Conservation (phyloP, 1,140 invertebrate genomes). For the Bombyx mandarina region DNA sequence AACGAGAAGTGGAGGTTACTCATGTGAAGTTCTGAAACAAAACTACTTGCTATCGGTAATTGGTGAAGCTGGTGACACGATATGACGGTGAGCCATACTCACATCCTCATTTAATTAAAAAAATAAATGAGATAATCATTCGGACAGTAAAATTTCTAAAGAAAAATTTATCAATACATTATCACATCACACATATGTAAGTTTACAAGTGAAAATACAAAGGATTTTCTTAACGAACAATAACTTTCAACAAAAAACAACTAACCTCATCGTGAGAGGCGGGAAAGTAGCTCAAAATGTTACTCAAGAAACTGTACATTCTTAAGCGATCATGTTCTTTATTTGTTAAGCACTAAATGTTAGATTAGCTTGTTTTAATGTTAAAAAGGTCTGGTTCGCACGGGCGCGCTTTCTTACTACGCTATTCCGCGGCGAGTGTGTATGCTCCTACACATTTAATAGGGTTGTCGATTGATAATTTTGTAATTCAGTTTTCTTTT, state of each 20-base stretch:
- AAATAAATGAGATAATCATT: background rate
- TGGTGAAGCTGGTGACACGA: too few species aligned
- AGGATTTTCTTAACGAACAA: background rate
- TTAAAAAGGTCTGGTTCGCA: conserved; percentile 17
- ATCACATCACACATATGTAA: too few species aligned
- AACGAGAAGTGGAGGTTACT: conserved; percentile 6
- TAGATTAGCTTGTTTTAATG: background rate
- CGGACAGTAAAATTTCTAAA: background rate
- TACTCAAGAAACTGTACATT: conserved; percentile 2
- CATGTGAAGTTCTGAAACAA: too few species aligned
- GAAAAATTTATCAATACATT: conserved; percentile 1
- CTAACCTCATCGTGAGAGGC: background rate
- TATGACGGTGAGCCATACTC: too few species aligned
- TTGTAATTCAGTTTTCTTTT: background rate
- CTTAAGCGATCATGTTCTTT: background rate
- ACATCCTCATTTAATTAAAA: too few species aligned
- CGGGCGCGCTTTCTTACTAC: conserved; percentile 11
- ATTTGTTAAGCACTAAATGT: too few species aligned
- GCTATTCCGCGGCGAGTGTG: background rate
- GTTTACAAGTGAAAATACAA: too few species aligned
- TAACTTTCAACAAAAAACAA: background rate
- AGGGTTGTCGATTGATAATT: background rate
- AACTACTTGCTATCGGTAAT: too few species aligned
- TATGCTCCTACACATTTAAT: conserved; percentile 10
- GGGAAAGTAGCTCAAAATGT: conserved; percentile 1